Evolutionary conservation across 1,140 invertebrate species (phyloP).

Genomic region (Cyclargus thomasi): DNA sequence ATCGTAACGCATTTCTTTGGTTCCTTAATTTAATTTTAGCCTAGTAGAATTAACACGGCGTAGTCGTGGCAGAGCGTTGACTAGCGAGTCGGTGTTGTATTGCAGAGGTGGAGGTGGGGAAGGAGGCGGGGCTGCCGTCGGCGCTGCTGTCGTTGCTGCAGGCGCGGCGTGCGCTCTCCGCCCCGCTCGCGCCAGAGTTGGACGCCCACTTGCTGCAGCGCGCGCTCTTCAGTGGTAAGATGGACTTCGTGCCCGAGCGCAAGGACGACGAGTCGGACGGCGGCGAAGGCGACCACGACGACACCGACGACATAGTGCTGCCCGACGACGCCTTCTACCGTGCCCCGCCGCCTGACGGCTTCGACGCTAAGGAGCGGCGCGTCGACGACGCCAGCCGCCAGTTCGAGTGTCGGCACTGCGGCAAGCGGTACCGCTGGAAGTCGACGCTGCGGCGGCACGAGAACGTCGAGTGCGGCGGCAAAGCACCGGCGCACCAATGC

Average conservation of each 20-base stretch:
- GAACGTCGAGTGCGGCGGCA: slow-evolving; percentile 90
- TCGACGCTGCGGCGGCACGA: slow-evolving; percentile 87
- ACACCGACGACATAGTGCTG: slow-evolving; percentile 71
- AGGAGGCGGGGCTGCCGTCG: slow-evolving; percentile 60
- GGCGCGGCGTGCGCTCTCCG: slow-evolving; percentile 32
- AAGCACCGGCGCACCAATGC: slow-evolving; percentile 87
- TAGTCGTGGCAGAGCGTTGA: slow-evolving; percentile 61
- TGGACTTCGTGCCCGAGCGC: slow-evolving; percentile 18
- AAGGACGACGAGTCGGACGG: slow-evolving; percentile 54
- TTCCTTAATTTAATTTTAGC: slow-evolving; percentile 74
- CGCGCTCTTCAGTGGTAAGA: slow-evolving; percentile 39
- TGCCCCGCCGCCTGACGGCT: slow-evolving; percentile 55
- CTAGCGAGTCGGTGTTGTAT: slow-evolving; percentile 67
- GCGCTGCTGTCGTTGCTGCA: slow-evolving; percentile 47
- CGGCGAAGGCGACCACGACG: slow-evolving; percentile 60
- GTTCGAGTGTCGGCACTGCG: slow-evolving; percentile 86
- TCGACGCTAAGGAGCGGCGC: slow-evolving; percentile 59
- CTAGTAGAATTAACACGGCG: slow-evolving; percentile 72
- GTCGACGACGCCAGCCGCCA: slow-evolving; percentile 78
- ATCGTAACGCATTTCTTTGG: slow-evolving; percentile 74
- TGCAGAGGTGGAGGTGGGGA: slow-evolving; percentile 60
- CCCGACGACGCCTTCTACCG: slow-evolving; percentile 56
- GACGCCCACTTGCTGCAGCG: slow-evolving; percentile 57
- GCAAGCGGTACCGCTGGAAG: slow-evolving; percentile 88
- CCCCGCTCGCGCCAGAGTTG: slow-evolving; percentile 32